Percentiles rank a stretch among this genome's conserved stretches.
Evolutionary conservation across 2,888 invertebrate species (phyloP).

Genomic region (Drosophila peninsularis): DNA sequence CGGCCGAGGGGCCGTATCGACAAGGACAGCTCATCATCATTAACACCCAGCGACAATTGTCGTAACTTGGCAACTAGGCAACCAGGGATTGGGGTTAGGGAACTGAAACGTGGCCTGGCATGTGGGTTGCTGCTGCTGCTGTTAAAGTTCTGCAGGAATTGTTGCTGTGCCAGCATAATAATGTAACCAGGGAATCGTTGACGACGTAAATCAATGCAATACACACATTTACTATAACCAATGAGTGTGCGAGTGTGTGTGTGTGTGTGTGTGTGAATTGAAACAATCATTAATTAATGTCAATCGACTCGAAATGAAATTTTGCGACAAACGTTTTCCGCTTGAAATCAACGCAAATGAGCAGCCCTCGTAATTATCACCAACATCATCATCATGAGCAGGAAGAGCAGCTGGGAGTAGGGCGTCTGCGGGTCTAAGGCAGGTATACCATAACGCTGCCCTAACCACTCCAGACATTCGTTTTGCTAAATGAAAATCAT

Average conservation of each 20-base stretch:
- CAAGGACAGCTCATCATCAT: slow-evolving; percentile 57
- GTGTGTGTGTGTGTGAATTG: slow-evolving; percentile 54
- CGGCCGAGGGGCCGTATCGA: slow-evolving; percentile 16
- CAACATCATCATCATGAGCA: slow-evolving; percentile 4
- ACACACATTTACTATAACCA: slow-evolving; percentile 32
- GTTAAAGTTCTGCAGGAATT: slow-evolving; percentile 39
- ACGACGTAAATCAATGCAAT: slow-evolving; percentile 72
- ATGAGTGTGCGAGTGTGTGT: slow-evolving; percentile 8
- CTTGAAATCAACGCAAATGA: slow-evolving; percentile 75
- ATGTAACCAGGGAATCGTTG: slow-evolving; percentile 66
- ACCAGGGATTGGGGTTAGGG: slow-evolving; percentile 31
- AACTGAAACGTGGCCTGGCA: slow-evolving; percentile 17
- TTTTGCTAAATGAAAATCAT: slow-evolving; percentile 41
- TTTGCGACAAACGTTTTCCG: slow-evolving; percentile 78
- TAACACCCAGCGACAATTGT: slow-evolving; percentile 67
- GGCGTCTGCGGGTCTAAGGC: slow-evolving; percentile 44
- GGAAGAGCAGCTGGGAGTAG: slow-evolving; percentile 23
- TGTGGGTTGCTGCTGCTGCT: slow-evolving; percentile 41
- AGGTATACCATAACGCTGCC: slow-evolving; percentile 38
- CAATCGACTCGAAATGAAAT: slow-evolving; percentile 77
- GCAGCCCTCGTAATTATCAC: slow-evolving; percentile 41
- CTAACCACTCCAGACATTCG: slow-evolving; percentile 37
- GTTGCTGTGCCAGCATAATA: slow-evolving; percentile 76
- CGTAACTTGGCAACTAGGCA: slow-evolving; percentile 40
- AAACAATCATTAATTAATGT: slow-evolving; percentile 80